These are phyloP conservation scores for Gila orcuttii DNA, from an alignment of 2,113 vertebrate species.

Conservation along the genomic window DNA sequence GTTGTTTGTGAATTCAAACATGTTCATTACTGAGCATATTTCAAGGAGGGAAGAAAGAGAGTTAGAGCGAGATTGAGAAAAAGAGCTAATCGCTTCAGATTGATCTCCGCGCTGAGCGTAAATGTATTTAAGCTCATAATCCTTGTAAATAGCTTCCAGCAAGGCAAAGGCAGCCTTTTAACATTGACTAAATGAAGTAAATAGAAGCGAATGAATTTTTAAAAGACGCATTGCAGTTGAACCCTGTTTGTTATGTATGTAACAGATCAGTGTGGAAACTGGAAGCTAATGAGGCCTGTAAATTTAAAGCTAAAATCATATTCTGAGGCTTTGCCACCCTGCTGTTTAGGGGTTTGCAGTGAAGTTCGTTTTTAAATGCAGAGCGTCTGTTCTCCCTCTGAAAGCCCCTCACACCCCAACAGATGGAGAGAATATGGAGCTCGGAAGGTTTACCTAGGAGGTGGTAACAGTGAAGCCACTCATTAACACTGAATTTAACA, in stretches of 20 bases:
- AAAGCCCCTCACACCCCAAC: constrained; percentile 92
- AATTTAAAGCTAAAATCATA: constrained; percentile 73
- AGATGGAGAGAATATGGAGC: constrained; percentile 94
- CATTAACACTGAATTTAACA: constrained; percentile 99
- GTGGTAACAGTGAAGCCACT: constrained; percentile 99
- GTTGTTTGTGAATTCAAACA: constrained; percentile 47
- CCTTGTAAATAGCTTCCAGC: constrained; percentile 77
- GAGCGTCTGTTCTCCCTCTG: constrained; percentile 91
- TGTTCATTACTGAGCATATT: constrained; percentile 46
- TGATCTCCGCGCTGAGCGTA: constrained; percentile 69
- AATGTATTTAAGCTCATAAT: constrained; percentile 73
- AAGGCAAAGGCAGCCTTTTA: constrained; percentile 76
- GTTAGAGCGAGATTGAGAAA: constrained; percentile 50
- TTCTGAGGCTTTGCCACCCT: constrained; percentile 84
- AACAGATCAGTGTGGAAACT: constrained; percentile 69
- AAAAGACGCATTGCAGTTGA: constrained; percentile 62
- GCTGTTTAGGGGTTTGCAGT: constrained; percentile 82
- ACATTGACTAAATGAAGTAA: constrained; percentile 74
- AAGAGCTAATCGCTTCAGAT: constrained; percentile 63
- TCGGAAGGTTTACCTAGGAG: constrained; percentile 94
- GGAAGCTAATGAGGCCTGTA: constrained; percentile 84
- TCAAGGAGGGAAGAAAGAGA: constrained; percentile 29
- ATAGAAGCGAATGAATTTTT: constrained; percentile 71
- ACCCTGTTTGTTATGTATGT: constrained; percentile 65
- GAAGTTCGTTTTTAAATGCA: constrained; percentile 86